Conservation (phyloP, 1,140 invertebrate genomes). For the Lucilia cuprina region DNA sequence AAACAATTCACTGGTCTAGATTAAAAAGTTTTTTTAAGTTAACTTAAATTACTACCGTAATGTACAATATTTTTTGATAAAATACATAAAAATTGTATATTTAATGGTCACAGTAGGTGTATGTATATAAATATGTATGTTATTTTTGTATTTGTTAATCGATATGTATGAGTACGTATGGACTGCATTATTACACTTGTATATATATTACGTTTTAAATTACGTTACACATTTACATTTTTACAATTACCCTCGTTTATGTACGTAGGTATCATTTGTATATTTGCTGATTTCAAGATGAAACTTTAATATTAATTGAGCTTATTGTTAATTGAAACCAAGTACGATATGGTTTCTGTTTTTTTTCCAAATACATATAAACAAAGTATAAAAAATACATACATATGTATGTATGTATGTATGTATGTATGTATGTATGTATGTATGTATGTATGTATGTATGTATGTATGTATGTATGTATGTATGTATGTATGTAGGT, state of each 20-base stretch:
- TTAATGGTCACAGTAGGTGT: too few species aligned
- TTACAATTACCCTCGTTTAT: neutral
- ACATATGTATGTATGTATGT: too few species aligned
- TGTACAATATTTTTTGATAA: too few species aligned
- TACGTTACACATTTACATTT: neutral
- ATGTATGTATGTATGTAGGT: too few species aligned
- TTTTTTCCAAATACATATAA: neutral
- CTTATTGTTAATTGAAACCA: constrained; percentile 1
- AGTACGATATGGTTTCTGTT: neutral
- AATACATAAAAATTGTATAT: too few species aligned
- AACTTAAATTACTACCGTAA: too few species aligned
- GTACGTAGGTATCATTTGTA: neutral
- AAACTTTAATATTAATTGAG: constrained; percentile 18
- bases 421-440: too few species aligned
- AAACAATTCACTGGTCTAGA: too few species aligned
- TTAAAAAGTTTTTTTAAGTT: too few species aligned
- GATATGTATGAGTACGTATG: neutral
- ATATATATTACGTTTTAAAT: neutral
- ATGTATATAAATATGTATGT: too few species aligned
- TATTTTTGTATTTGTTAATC: neutral
- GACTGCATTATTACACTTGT: neutral
- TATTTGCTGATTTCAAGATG: neutral
- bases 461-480: too few species aligned
- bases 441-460: too few species aligned
- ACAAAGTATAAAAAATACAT: neutral